These are phyloP conservation scores for Sylvilagus bachmani DNA, from an alignment of 2,113 vertebrate species.

Conservation along the genomic window DNA sequence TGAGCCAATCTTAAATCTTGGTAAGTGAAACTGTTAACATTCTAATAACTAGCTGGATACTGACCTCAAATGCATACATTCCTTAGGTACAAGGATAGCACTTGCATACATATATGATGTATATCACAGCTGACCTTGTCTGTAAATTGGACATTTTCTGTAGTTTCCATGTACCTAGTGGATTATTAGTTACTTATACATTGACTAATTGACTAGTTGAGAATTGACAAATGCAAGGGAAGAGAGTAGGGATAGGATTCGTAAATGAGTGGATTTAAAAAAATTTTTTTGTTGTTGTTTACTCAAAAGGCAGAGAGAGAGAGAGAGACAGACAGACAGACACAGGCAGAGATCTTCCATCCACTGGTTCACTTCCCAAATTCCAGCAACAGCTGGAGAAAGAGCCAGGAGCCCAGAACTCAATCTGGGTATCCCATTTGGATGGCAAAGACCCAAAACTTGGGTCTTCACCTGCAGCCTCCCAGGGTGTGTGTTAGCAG, in stretches of 20 bases:
- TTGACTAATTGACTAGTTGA: background rate
- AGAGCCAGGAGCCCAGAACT: too few relatives aligned
- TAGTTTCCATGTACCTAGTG: background rate
- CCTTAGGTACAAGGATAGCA: background rate
- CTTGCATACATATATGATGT: background rate
- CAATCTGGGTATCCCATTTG: too few relatives aligned
- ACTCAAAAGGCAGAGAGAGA: too few relatives aligned
- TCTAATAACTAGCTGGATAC: background rate
- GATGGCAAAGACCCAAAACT: too few relatives aligned
- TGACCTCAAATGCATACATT: conserved; percentile 12
- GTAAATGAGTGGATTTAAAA: background rate
- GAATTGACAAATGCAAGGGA: background rate
- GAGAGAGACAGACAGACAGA: too few relatives aligned
- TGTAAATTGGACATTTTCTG: background rate
- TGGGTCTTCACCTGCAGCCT: too few relatives aligned
- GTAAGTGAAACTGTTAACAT: background rate
- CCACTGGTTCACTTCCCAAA: too few relatives aligned
- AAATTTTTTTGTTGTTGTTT: too few relatives aligned
- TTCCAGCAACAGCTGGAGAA: too few relatives aligned
- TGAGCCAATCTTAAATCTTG: conserved; percentile 7
- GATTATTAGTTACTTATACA: background rate
- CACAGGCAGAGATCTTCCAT: too few relatives aligned
- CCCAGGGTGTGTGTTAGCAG: too few relatives aligned
- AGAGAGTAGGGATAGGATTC: background rate
- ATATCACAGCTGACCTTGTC: background rate